phyloP scores from a whole-genome alignment of 2,888 invertebrate genomes.

The Hipparchia sbordonii region DNA sequence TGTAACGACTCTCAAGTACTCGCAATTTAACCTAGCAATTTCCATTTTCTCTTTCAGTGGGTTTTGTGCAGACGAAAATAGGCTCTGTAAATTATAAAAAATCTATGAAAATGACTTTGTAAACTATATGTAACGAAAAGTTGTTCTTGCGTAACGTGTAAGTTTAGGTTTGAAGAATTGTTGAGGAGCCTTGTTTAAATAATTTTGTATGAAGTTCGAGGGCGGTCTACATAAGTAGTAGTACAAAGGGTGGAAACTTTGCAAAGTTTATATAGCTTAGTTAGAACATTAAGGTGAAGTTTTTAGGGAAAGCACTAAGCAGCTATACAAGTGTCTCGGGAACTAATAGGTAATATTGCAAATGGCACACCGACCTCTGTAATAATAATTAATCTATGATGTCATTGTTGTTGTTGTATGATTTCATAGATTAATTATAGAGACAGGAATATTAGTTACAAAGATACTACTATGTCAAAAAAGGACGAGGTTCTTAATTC shows the following conservation, averaged over 20 bases:
- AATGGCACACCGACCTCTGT: too few relatives aligned
- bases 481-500: too few relatives aligned
- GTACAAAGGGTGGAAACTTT: constrained; percentile 67
- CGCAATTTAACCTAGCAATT: constrained; percentile 59
- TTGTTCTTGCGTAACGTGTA: constrained; percentile 49
- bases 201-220: constrained; percentile 75
- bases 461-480: too few relatives aligned
- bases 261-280: constrained; percentile 2
- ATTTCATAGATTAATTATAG: too few relatives aligned
- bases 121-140: constrained; percentile 42
- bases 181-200: constrained; percentile 66
- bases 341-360: too few relatives aligned
- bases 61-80: constrained; percentile 41
- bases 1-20: constrained; percentile 56
- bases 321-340: too few relatives aligned
- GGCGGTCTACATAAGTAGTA: constrained; percentile 58
- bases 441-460: too few relatives aligned
- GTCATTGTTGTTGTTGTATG: too few relatives aligned
- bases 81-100: constrained; percentile 46
- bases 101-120: constrained; percentile 37
- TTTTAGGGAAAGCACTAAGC: background rate
- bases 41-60: constrained; percentile 46
- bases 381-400: too few relatives aligned
- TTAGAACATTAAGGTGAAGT: background rate
- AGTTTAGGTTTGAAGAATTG: constrained; percentile 43